Conservation (phyloP, 2,797 vertebrate species). For the Eupleurogrammus muticus region DNA sequence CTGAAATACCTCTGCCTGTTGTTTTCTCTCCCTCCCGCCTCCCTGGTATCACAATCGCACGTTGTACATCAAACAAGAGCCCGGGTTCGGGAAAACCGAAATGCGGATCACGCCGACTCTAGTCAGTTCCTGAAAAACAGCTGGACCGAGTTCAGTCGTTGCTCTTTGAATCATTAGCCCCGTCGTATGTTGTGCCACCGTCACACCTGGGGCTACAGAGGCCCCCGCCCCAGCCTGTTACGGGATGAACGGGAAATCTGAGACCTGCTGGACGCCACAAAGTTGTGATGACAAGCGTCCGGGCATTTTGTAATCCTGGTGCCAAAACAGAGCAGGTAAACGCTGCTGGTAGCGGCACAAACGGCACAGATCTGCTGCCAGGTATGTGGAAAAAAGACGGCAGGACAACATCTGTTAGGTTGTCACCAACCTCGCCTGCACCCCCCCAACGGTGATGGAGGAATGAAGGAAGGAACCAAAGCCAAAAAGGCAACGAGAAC, state of each 20-base stretch:
- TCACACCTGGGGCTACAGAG: conserved; percentile 56
- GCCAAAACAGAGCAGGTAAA: conserved; percentile 42
- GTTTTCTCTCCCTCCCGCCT: conserved; percentile 73
- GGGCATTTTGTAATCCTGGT: conserved; percentile 27
- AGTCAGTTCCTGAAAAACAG: conserved; percentile 18
- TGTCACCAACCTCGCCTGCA: conserved; percentile 12
- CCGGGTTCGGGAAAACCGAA: conserved; percentile 39
- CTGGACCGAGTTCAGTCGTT: conserved; percentile 34
- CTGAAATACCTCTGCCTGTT: conserved; percentile 82
- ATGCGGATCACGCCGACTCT: conserved; percentile 27
- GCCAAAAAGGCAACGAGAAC: neutral
- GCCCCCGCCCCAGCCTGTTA: conserved; percentile 58
- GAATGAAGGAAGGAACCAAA: conserved; percentile 7
- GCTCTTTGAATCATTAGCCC: conserved; percentile 41
- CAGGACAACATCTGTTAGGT: conserved; percentile 37
- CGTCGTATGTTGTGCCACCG: conserved; percentile 45
- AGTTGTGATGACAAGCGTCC: conserved; percentile 30
- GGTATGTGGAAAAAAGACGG: conserved; percentile 18
- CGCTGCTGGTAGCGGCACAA: conserved; percentile 44
- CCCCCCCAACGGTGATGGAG: neutral
- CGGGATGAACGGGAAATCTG: conserved; percentile 38
- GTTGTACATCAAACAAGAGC: conserved; percentile 61
- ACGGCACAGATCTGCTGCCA: conserved; percentile 17
- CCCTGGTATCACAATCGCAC: conserved; percentile 60
- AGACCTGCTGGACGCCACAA: conserved; percentile 32